These are phyloP conservation scores for Halocynthia aurantium DNA, from an alignment of 23 tunicate genomes.

Conservation along the genomic window DNA sequence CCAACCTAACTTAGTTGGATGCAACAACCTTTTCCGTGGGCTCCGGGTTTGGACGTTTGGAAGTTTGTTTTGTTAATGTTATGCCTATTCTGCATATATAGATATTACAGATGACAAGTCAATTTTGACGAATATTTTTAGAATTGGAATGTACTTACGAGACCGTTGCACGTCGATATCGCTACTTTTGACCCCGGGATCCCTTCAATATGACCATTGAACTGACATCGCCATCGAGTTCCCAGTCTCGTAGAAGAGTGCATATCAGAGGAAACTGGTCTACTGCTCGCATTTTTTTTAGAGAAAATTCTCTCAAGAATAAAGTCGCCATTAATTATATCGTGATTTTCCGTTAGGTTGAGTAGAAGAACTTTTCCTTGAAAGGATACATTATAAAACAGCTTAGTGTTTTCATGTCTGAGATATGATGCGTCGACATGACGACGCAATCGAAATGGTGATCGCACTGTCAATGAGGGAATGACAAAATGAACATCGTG, in stretches of 20 bases:
- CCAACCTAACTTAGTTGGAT: no score
- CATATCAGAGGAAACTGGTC: constrained; percentile 1
- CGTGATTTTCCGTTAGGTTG: constrained; percentile 48
- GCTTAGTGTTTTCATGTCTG: neutral
- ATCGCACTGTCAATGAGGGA: neutral
- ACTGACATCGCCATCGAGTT: constrained; percentile 57
- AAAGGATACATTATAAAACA: constrained; percentile 12
- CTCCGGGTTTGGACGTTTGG: no score
- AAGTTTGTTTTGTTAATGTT: no score
- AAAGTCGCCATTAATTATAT: constrained; percentile 46
- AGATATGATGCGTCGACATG: neutral
- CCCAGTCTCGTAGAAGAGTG: constrained; percentile 36
- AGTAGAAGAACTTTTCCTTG: constrained; percentile 22
- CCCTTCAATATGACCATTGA: constrained; percentile 68
- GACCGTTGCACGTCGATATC: constrained; percentile 69
- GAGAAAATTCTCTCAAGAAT: constrained; percentile 41
- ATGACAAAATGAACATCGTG: constrained; percentile 28
- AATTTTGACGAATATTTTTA: no score
- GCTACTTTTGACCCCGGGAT: constrained; percentile 56
- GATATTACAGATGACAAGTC: no score
- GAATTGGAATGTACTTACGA: constrained; percentile 48
- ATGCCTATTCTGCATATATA: no score
- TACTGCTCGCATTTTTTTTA: neutral
- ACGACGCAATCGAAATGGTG: constrained; percentile 18
- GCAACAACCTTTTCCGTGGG: no score